These are phyloP conservation scores for Mercenaria mercenaria DNA, from an alignment of 1,140 invertebrate genomes.

Conservation along the genomic window DNA sequence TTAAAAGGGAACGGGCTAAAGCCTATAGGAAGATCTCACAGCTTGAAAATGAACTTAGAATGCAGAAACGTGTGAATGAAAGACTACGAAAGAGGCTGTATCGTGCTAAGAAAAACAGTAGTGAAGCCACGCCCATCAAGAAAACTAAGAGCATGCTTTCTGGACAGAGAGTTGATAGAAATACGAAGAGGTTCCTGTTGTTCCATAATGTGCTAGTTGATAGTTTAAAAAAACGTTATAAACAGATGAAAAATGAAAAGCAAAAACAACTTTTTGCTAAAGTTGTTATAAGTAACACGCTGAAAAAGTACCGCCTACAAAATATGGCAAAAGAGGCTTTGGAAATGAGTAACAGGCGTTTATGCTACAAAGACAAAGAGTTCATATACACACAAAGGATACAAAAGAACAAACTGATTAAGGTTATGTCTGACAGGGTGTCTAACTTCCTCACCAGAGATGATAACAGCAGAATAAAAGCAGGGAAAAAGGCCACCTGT, in stretches of 20 bases:
- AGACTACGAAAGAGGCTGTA: background rate
- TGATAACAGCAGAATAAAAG: conserved; percentile 58
- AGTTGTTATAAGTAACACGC: background rate
- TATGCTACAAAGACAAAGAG: background rate
- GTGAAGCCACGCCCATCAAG: background rate
- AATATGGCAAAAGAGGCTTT: background rate
- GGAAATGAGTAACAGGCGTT: background rate
- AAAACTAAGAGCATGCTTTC: background rate
- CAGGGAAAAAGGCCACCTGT: conserved; percentile 45
- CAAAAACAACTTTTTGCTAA: background rate
- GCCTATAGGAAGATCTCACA: background rate
- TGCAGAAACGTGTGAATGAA: background rate
- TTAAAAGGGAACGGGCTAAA: background rate
- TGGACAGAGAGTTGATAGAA: background rate
- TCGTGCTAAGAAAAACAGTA: background rate
- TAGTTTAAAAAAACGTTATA: no score
- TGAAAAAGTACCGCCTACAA: background rate
- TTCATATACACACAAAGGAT: background rate
- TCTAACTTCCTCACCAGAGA: conserved; percentile 8
- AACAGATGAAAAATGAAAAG: no score
- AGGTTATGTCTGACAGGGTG: background rate
- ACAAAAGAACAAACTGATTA: background rate
- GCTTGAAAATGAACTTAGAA: background rate
- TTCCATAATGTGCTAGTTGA: no score
- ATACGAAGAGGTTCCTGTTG: no score